Conservation (phyloP, 2,797 vertebrate genomes). For the Sebastes alutus region DNA sequence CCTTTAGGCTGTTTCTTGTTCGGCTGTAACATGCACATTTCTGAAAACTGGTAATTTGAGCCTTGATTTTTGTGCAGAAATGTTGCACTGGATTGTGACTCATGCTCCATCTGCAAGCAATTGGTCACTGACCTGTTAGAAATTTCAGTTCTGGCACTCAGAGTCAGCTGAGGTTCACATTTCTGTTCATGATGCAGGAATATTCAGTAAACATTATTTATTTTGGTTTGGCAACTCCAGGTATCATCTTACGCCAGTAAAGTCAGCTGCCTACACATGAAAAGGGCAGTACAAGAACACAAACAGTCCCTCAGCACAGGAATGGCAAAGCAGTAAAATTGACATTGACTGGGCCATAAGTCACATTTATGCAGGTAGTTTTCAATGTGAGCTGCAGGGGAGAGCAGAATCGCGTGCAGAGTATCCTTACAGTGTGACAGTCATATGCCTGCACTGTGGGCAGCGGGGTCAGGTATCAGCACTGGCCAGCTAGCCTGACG, state of each 20-base stretch:
- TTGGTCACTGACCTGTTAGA: neutral
- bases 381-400: neutral
- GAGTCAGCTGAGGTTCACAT: neutral
- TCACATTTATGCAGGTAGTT: neutral
- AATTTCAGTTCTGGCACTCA: neutral
- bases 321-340: neutral
- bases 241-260: neutral
- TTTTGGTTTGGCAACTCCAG: neutral
- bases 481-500: neutral
- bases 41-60: neutral
- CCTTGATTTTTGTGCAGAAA: neutral
- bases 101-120: neutral
- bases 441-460: neutral
- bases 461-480: slow-evolving; percentile 25
- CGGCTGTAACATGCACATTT: neutral
- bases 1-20: neutral
- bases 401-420: neutral
- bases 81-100: neutral
- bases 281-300: neutral
- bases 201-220: neutral
- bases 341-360: neutral
- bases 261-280: neutral
- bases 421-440: neutral
- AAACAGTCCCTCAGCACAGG: neutral
- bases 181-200: neutral